Evolutionary conservation across 2,797 vertebrate species (phyloP).

Genomic region (Iguana delicatissima): DNA sequence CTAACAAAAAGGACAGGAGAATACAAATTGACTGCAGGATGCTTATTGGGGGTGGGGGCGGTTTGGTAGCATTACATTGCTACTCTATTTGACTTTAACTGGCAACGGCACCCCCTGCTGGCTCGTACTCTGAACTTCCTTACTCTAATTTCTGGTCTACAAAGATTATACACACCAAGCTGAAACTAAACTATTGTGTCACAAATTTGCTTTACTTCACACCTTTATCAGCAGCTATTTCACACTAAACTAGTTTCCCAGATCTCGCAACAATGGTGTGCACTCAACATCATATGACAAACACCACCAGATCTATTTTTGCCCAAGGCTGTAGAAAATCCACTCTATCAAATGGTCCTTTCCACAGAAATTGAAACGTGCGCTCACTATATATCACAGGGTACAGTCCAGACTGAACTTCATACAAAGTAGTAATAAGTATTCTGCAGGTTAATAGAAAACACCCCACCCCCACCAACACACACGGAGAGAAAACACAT

Average conservation of each 20-base stretch:
- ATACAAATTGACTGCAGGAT: constrained; percentile 44
- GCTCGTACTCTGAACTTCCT: constrained; percentile 52
- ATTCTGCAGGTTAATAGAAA: constrained; percentile 1
- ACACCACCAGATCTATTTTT: neutral
- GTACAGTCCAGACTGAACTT: neutral
- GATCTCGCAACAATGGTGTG: neutral
- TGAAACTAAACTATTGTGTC: constrained; percentile 18
- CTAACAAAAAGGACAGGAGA: constrained; percentile 21
- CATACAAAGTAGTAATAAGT: constrained; percentile 39
- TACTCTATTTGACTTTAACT: constrained; percentile 53
- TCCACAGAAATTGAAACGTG: neutral
- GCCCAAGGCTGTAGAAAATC: neutral
- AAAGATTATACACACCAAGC: constrained; percentile 1
- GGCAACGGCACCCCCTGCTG: constrained; percentile 73
- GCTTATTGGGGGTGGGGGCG: neutral
- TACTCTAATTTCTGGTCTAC: constrained; percentile 35
- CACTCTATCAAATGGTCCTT: neutral
- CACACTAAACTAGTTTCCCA: neutral
- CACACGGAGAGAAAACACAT: neutral
- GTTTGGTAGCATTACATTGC: constrained; percentile 7
- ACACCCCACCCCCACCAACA: neutral
- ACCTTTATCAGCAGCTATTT: constrained; percentile 26
- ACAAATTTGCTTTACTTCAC: neutral
- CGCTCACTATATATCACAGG: neutral
- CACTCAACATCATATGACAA: neutral